Evolutionary conservation across 1,140 invertebrate species (phyloP), one percentile per base, ranked within the genome.

Genomic region (Trachelipus rathkii): DNA sequence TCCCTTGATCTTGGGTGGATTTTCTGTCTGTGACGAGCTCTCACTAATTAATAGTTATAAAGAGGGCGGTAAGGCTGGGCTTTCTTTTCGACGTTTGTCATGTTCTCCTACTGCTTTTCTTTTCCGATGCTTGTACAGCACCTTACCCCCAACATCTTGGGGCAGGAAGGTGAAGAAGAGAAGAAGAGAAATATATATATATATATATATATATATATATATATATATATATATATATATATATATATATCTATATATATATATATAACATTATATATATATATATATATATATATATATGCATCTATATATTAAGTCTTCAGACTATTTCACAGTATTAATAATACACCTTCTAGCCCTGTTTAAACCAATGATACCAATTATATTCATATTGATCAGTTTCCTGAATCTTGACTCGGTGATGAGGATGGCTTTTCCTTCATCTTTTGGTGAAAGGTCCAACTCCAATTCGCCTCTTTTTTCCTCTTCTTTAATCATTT

Each of bases 331-430:
- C 2, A n/a, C 23, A 33, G 60, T 76, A n/a, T n/a, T n/a, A n/a
- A n/a, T n/a, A n/a, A n/a, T n/a, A n/a, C 72, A 81, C 80, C 80
- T 78, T 74, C 80, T 76, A 69, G 77, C 75, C 74, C 79, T 81
- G 33, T 81, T 81, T 33, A 81, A 53, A 10, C 73, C 73, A 44
- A 50, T 67, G 13, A 75, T 67, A 33, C 73, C 73, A 23, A 75
- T 75, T 33, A 75, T 75, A 53, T 75, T 75, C 73, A 75, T 75
- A 44, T 75, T 75, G 7, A 75, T 75, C 33, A 75, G 66, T n/a
- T 75, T 75, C 60, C 73, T 66, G 13, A 75, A 75, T 43, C 73
- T 46, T 6, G 73, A 60, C 43, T 75, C 73, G 0, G 73, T 45
- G 2, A 75, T 60, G 10, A 75, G 66, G 33, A 81, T 33, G 10